Conservation (phyloP, 2,888 invertebrate genomes). For the Drosophila heteroneura region DNA sequence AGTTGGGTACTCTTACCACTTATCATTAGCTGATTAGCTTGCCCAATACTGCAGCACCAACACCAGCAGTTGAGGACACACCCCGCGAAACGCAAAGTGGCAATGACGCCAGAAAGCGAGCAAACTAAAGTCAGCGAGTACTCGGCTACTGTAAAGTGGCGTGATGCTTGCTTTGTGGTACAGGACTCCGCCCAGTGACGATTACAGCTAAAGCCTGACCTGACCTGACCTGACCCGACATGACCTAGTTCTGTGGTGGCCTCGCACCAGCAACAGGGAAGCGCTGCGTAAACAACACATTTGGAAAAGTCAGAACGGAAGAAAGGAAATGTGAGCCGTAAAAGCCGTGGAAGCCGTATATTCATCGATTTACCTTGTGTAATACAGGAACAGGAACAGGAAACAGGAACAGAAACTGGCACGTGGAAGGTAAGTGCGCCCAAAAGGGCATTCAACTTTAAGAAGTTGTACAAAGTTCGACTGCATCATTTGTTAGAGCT, state of each 20-base stretch:
- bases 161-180: constrained; percentile 45
- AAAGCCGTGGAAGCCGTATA: constrained; percentile 55
- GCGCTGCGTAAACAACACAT: constrained; percentile 40
- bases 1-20: neutral
- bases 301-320: constrained; percentile 18
- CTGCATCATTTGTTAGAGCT: constrained; percentile 30
- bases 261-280: constrained; percentile 16
- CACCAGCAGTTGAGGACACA: constrained; percentile 21
- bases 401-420: neutral
- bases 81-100: constrained; percentile 16
- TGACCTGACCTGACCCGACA: constrained; percentile 50
- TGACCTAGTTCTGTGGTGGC: constrained; percentile 68
- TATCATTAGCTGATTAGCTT: constrained; percentile 48
- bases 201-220: constrained; percentile 4
- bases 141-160: constrained; percentile 44
- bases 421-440: constrained; percentile 13
- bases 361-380: constrained; percentile 63
- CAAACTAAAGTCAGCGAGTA: constrained; percentile 3
- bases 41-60: constrained; percentile 5
- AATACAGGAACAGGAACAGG: neutral
- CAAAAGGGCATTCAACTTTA: constrained; percentile 69
- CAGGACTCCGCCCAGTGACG: constrained; percentile 11
- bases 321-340: constrained; percentile 43
- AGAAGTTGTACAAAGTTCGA: constrained; percentile 2
- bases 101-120: constrained; percentile 59